phyloP scores from a whole-genome alignment of 2,797 vertebrate species.

The Zenarchopterus dispar region DNA sequence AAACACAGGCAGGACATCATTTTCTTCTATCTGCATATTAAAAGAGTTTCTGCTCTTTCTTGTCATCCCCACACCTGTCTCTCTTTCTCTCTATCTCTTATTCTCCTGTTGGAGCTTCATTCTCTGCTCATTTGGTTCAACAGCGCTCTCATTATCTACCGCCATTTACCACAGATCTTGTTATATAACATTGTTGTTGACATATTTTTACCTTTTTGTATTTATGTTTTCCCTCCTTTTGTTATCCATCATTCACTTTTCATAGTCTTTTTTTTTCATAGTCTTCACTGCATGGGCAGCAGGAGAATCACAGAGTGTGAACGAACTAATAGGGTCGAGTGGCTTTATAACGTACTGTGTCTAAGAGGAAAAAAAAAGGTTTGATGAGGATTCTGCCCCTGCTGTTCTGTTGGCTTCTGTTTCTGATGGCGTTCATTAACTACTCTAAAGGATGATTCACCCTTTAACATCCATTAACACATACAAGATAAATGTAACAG shows the following conservation, averaged over 20 bases:
- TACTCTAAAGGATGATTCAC: slow-evolving; percentile 76
- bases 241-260: slow-evolving; percentile 25
- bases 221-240: slow-evolving; percentile 6
- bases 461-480: slow-evolving; percentile 27
- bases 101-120: background rate
- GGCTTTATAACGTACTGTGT: slow-evolving; percentile 36
- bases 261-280: background rate
- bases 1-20: slow-evolving; percentile 65
- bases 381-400: slow-evolving; percentile 55
- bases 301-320: slow-evolving; percentile 55
- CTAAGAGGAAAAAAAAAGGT: slow-evolving; percentile 38
- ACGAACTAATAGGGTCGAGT: slow-evolving; percentile 66
- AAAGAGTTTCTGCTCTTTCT: slow-evolving; percentile 57
- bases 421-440: slow-evolving; percentile 79
- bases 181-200: slow-evolving; percentile 32
- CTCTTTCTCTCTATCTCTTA: background rate
- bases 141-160: slow-evolving; percentile 36
- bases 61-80: slow-evolving; percentile 33
- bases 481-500: slow-evolving; percentile 12
- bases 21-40: slow-evolving; percentile 60
- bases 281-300: slow-evolving; percentile 33
- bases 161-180: slow-evolving; percentile 41
- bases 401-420: slow-evolving; percentile 63
- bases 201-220: slow-evolving; percentile 23
- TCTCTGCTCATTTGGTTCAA: slow-evolving; percentile 28